Evolutionary conservation across 2,888 invertebrate genomes (phyloP).

Genomic region (Theretra japonica): DNA sequence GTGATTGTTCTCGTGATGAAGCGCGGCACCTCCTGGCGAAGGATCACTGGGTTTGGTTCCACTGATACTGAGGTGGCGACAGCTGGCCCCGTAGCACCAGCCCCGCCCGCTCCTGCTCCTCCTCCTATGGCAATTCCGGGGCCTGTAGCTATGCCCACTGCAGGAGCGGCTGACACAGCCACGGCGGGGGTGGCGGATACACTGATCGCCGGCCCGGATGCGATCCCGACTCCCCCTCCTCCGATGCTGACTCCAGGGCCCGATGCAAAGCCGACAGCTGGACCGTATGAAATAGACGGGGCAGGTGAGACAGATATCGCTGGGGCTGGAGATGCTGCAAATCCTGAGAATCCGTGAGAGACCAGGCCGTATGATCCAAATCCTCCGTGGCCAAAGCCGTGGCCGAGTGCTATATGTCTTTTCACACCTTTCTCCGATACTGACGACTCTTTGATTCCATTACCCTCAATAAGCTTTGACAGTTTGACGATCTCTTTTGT

Average conservation of each 20-base stretch:
- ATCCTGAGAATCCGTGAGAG: constrained; percentile 36
- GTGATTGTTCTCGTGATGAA: constrained; percentile 78
- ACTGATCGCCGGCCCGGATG: constrained; percentile 24
- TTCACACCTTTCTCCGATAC: constrained; percentile 68
- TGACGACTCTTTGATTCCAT: constrained; percentile 68
- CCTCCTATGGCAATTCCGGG: constrained; percentile 33
- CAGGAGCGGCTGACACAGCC: constrained; percentile 12
- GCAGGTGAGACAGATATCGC: constrained; percentile 5
- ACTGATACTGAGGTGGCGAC: constrained; percentile 66
- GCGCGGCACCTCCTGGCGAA: constrained; percentile 76
- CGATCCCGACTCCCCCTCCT: constrained; percentile 27
- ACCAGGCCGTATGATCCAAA: constrained; percentile 34
- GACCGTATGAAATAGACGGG: constrained; percentile 7
- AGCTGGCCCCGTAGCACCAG: constrained; percentile 41
- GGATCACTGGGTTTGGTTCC: constrained; percentile 75
- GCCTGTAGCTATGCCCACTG: constrained; percentile 31
- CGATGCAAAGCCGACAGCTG: constrained; percentile 26
- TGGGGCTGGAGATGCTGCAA: constrained; percentile 7
- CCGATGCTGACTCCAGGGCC: constrained; percentile 27
- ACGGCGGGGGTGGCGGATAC: constrained; percentile 23
- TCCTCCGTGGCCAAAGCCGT: constrained; percentile 31
- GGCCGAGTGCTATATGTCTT: constrained; percentile 57
- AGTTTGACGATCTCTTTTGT: constrained; percentile 68
- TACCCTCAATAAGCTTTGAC: constrained; percentile 65
- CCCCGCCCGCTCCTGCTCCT: constrained; percentile 41